A percentile compares a stretch with the other conserved stretches of the same genome.
Evolutionary conservation across 2,797 vertebrate genomes (phyloP).

Genomic region (Pagetopsis macropterus): DNA sequence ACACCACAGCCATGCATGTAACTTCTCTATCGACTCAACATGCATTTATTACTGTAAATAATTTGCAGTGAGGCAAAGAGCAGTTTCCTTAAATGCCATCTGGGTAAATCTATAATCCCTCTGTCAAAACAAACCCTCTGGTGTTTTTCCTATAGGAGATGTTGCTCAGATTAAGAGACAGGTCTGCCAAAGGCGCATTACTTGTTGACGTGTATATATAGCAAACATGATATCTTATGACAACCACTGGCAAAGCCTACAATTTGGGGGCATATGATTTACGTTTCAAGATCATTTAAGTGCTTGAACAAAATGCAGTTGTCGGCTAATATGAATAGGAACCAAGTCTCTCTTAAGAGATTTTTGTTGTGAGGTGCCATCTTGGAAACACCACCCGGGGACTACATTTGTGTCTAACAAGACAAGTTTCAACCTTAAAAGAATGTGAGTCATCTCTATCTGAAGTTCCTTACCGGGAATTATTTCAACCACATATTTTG

Average conservation of each 20-base stretch:
- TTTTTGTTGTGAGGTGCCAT: constrained; percentile 49
- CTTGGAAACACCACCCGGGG: constrained; percentile 41
- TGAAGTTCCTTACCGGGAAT: constrained; percentile 16
- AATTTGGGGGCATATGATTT: constrained; percentile 63
- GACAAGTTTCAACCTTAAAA: constrained; percentile 34
- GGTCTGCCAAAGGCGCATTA: constrained; percentile 67
- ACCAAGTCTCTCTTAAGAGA: constrained; percentile 41
- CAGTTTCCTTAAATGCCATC: constrained; percentile 51
- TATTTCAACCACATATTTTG: constrained; percentile 41
- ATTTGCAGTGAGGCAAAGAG: constrained; percentile 36
- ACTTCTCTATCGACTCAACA: constrained; percentile 12
- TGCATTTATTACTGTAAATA: constrained; percentile 42
- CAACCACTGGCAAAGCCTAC: constrained; percentile 62
- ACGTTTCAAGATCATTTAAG: constrained; percentile 56
- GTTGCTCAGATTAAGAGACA: constrained; percentile 64
- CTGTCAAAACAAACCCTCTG: constrained; percentile 64
- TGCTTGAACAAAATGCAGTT: constrained; percentile 57
- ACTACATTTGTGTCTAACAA: constrained; percentile 47
- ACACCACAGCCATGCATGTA: constrained; percentile 24
- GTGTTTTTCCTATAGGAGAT: constrained; percentile 64
- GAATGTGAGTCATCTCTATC: constrained; percentile 25
- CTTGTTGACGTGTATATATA: constrained; percentile 68
- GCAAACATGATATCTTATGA: constrained; percentile 73
- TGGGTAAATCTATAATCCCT: constrained; percentile 43
- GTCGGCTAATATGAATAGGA: constrained; percentile 61